Evolutionary conservation across 2,888 invertebrate species (phyloP).

Genomic region (Pollenia angustigena): DNA sequence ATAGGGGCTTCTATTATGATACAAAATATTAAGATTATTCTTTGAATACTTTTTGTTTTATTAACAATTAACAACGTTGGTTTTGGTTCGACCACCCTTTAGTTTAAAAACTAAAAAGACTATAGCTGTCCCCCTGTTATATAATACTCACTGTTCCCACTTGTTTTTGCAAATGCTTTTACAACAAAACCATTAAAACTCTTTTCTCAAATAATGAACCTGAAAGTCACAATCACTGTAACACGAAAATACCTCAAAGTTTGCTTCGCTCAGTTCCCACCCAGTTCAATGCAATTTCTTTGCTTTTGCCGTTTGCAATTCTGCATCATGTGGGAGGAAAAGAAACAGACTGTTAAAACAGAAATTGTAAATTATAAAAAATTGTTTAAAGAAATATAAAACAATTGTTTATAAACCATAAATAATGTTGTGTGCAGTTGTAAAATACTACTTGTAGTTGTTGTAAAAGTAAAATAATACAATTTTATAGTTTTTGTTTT

Average conservation of each 20-base stretch:
- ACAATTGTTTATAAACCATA: conserved; percentile 56
- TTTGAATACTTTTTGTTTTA: too few species aligned
- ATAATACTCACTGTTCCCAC: too few species aligned
- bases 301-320: not conserved
- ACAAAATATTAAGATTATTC: too few species aligned
- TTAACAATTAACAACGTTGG: too few species aligned
- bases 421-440: conserved; percentile 38
- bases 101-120: too few species aligned
- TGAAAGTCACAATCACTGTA: conserved; percentile 25
- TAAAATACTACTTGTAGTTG: conserved; percentile 9
- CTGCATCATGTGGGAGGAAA: conserved; percentile 38
- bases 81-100: too few species aligned
- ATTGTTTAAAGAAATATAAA: conserved; percentile 22
- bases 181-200: conserved; percentile 9
- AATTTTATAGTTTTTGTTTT: conserved; percentile 12
- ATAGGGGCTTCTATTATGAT: too few species aligned
- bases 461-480: conserved; percentile 34
- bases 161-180: not conserved
- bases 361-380: conserved; percentile 32
- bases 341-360: conserved; percentile 15
- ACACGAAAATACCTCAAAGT: conserved; percentile 8
- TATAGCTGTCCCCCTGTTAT: too few species aligned
- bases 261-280: conserved; percentile 29
- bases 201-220: conserved; percentile 16
- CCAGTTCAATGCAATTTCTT: conserved; percentile 42